Conservation (phyloP, 2,888 invertebrate genomes). For the Eustalomyia histrio region DNA sequence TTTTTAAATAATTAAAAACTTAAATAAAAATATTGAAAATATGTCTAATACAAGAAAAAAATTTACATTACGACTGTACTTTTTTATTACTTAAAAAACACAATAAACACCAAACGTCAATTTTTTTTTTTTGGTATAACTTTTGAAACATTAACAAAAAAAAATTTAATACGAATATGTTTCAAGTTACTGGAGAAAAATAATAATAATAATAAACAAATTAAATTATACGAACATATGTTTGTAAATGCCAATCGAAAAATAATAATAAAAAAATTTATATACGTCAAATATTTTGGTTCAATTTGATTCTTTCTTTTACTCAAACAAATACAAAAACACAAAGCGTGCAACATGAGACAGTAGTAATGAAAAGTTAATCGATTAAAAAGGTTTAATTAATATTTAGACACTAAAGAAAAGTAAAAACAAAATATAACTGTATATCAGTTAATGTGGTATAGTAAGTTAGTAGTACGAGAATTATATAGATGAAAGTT, state of each 20-base stretch:
- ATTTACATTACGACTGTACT: conserved; percentile 70
- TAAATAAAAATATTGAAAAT: conserved; percentile 20
- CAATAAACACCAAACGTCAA: conserved; percentile 78
- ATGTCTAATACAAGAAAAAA: conserved; percentile 56
- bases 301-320: conserved; percentile 43
- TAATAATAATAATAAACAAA: not conserved
- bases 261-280: not conserved
- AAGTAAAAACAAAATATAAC: conserved; percentile 22
- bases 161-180: conserved; percentile 32
- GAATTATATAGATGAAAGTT: not conserved
- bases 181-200: conserved; percentile 49
- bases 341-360: conserved; percentile 76
- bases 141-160: conserved; percentile 43
- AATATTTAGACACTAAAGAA: conserved; percentile 42
- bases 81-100: conserved; percentile 69
- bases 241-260: conserved; percentile 41
- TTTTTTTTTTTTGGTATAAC: conserved; percentile 47
- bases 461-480: not conserved
- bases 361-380: conserved; percentile 58
- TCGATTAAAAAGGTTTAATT: conserved; percentile 44
- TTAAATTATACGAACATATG: conserved; percentile 20
- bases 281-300: conserved; percentile 16
- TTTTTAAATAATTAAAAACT: conserved; percentile 1
- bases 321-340: conserved; percentile 70
- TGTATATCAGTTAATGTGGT: conserved; percentile 9